Conservation (phyloP, 2,888 invertebrate species). For the Beris chalybata region DNA sequence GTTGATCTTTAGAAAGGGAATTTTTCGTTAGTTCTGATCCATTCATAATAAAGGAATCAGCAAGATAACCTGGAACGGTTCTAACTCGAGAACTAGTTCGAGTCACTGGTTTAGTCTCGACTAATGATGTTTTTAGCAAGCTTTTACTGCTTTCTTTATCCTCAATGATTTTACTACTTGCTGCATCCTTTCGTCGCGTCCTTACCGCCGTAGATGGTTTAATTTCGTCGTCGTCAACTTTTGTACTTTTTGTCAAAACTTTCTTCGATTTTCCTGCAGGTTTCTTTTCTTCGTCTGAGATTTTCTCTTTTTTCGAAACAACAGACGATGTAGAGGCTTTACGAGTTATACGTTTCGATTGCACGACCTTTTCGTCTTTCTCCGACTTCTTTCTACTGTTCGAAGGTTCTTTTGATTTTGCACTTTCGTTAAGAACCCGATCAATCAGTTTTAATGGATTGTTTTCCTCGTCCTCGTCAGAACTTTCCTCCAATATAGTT, state of each 20-base stretch:
- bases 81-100: too few relatives aligned
- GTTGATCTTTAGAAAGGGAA: too few relatives aligned
- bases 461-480: slow-evolving; percentile 21
- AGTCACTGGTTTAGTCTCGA: too few relatives aligned
- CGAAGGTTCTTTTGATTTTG: not conserved
- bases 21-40: too few relatives aligned
- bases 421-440: slow-evolving; percentile 12
- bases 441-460: slow-evolving; percentile 9
- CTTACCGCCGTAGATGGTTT: not conserved
- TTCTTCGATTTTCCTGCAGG: not conserved
- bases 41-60: too few relatives aligned
- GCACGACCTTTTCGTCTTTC: not conserved
- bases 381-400: not conserved
- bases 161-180: too few relatives aligned
- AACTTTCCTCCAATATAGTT: slow-evolving; percentile 25
- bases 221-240: not conserved
- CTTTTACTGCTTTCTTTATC: too few relatives aligned
- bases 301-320: not conserved
- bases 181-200: too few relatives aligned
- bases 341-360: not conserved
- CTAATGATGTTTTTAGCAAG: too few relatives aligned
- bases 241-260: not conserved
- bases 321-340: slow-evolving; percentile 1
- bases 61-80: too few relatives aligned
- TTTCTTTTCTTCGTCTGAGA: not conserved